These are phyloP conservation scores for Melangyna quadrimaculata DNA, from an alignment of 2,888 invertebrate genomes.

Conservation along the genomic window DNA sequence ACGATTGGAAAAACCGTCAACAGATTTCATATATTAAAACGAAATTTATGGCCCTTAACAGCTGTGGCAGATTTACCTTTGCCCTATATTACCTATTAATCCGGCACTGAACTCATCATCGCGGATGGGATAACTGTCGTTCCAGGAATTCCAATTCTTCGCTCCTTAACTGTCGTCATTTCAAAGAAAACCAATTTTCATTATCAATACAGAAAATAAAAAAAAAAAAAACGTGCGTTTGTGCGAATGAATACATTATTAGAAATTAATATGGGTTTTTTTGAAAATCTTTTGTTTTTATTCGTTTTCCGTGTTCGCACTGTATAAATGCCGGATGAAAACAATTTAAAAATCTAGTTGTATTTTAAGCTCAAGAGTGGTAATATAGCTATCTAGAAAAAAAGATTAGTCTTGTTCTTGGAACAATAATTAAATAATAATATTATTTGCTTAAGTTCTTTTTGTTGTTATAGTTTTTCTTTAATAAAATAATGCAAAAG, in stretches of 20 bases:
- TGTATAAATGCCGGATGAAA: slow-evolving; percentile 49
- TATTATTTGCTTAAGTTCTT: neutral
- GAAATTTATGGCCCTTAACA: neutral
- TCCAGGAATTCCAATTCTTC: neutral
- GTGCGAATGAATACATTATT: slow-evolving; percentile 12
- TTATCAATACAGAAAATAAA: neutral
- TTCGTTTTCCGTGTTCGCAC: neutral
- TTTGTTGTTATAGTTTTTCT: neutral
- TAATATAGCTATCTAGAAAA: neutral
- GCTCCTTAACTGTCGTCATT: neutral
- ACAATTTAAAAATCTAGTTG: slow-evolving; percentile 31
- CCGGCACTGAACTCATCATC: neutral
- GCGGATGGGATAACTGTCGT: neutral
- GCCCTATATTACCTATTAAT: neutral
- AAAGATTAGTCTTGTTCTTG: neutral
- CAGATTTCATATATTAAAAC: no score
- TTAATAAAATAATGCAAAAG: slow-evolving; percentile 29
- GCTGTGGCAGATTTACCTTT: neutral
- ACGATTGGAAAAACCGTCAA: no score
- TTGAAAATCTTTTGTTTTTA: neutral
- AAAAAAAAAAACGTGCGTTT: slow-evolving; percentile 34
- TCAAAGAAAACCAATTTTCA: neutral
- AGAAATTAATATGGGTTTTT: slow-evolving; percentile 9
- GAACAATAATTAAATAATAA: neutral
- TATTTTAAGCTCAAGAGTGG: slow-evolving; percentile 31